phyloP scores from a whole-genome alignment of 2,888 invertebrate species.

The Celastrina argiolus region DNA sequence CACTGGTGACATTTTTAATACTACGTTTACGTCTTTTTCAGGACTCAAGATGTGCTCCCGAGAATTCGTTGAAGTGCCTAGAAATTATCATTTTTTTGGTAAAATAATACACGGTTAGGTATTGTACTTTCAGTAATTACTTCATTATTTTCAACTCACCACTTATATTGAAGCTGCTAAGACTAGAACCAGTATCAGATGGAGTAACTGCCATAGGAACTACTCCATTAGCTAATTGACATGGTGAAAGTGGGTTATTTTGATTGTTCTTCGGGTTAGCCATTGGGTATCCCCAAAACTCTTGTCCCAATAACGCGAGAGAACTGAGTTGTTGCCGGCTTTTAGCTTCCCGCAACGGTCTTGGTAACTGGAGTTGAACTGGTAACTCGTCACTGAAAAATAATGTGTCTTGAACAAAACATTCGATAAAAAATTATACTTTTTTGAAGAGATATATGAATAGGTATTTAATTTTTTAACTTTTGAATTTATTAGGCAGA shows the following conservation, averaged over 20 bases:
- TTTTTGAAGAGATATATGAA: no score
- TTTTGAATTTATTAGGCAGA: no score
- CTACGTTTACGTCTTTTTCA: conserved; percentile 80
- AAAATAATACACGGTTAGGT: neutral
- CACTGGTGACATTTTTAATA: conserved; percentile 87
- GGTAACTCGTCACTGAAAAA: conserved; percentile 91
- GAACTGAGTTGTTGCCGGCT: conserved; percentile 94
- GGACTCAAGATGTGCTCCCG: conserved; percentile 60
- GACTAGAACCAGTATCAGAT: conserved; percentile 83
- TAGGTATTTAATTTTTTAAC: no score
- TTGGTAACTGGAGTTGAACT: conserved; percentile 91
- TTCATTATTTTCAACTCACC: conserved; percentile 41
- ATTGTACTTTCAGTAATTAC: neutral
- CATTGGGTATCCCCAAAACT: conserved; percentile 90
- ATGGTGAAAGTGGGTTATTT: conserved; percentile 58
- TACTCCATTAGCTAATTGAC: conserved; percentile 57
- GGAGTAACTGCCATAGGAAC: conserved; percentile 76
- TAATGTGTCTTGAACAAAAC: neutral
- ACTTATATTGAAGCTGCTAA: conserved; percentile 84
- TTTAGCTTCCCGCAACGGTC: conserved; percentile 90
- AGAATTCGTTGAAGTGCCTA: conserved; percentile 63
- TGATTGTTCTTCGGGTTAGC: conserved; percentile 81
- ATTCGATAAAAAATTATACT: no score
- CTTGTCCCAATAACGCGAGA: conserved; percentile 92
- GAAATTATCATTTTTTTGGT: conserved; percentile 28